These are phyloP conservation scores for Cyanistes caeruleus DNA, from an alignment of 2,113 vertebrate genomes.

Conservation along the genomic window DNA sequence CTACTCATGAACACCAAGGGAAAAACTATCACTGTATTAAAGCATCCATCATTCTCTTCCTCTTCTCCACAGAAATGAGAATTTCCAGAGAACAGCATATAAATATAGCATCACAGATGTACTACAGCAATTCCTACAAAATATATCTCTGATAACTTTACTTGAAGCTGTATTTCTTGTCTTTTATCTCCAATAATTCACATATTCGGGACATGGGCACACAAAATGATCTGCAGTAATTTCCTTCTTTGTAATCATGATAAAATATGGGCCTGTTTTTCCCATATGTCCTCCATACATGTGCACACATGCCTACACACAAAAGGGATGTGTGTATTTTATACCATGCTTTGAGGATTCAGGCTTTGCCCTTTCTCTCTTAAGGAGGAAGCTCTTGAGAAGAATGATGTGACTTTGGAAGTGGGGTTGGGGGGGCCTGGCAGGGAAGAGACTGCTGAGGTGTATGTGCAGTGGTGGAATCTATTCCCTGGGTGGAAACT, in stretches of 20 bases:
- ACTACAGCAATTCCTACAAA: neutral
- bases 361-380: neutral
- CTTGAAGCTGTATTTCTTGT: neutral
- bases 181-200: neutral
- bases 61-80: neutral
- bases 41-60: neutral
- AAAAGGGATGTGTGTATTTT: neutral
- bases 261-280: neutral
- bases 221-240: neutral
- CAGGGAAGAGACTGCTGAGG: neutral
- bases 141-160: neutral
- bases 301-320: neutral
- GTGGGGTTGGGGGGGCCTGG: neutral
- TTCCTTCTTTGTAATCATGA: neutral
- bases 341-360: neutral
- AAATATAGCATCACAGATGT: neutral
- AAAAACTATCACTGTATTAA: neutral
- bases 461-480: accelerated
- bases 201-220: neutral
- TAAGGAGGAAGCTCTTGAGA: neutral
- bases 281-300: accelerated
- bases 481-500: neutral
- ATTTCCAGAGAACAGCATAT: neutral
- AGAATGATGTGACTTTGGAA: neutral
- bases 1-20: neutral